phyloP scores from a whole-genome alignment of 2,113 vertebrate species.

The Pionites leucogaster region DNA sequence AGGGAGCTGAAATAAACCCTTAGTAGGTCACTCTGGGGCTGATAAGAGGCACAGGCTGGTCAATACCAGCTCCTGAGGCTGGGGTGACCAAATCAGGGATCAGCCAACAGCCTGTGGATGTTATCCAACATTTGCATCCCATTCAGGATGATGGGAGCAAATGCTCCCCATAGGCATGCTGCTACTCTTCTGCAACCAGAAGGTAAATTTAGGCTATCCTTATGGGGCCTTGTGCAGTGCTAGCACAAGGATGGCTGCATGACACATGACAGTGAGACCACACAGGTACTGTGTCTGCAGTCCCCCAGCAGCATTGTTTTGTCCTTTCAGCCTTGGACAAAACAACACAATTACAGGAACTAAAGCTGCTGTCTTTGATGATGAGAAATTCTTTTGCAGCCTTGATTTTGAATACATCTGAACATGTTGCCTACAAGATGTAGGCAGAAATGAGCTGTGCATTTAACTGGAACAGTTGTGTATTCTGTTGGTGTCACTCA shows the following conservation, averaged over 20 bases:
- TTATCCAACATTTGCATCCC: neutral
- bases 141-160: neutral
- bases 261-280: slow-evolving; percentile 13
- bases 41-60: neutral
- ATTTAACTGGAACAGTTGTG: slow-evolving; percentile 49
- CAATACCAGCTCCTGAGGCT: neutral
- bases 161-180: fast-evolving
- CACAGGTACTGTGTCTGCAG: neutral
- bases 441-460: slow-evolving; percentile 45
- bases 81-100: neutral
- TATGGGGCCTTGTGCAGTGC: neutral
- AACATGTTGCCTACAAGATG: slow-evolving; percentile 45
- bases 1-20: neutral
- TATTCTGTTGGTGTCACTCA: slow-evolving; percentile 55
- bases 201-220: neutral
- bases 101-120: neutral
- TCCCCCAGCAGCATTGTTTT: neutral
- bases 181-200: neutral
- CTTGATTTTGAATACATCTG: slow-evolving; percentile 54
- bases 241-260: neutral
- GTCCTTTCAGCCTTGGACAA: slow-evolving; percentile 44
- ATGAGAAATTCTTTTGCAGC: slow-evolving; percentile 28
- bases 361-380: slow-evolving; percentile 35
- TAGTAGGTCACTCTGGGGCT: neutral
- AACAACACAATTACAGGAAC: slow-evolving; percentile 19